Evolutionary conservation across 2,888 invertebrate species (phyloP), one percentile per base, ranked within the genome.

Genomic region (Rhagophthalmus giganteus): DNA sequence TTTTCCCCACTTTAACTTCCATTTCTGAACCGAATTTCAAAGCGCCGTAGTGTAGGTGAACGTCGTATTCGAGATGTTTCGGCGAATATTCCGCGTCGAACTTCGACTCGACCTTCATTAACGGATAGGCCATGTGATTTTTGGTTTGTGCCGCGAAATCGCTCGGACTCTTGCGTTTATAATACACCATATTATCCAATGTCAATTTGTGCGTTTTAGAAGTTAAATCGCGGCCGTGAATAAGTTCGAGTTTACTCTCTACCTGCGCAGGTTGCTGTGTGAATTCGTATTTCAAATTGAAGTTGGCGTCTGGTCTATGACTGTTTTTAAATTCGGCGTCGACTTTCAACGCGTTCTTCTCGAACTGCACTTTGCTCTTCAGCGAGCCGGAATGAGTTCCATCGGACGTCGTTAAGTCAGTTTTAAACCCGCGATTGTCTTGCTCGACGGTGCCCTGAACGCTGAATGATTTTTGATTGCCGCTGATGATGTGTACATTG

Each of bases 171-270:
- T 72, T 70, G 30, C 65, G 66, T 58, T 75, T 70, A 12, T 57
- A 61, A 24, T 55, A 55, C 2, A 61, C 8, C 16, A 59, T 45
- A 40, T 58, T 63, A 13, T 61, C 59, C 2, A 85, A 40, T 0
- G 78, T 77, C 1, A 87, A 61, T 9, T 80, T 78, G 57, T 83
- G 81, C 13, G 74, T 73, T 27, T 79, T 74, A 24, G 81, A 80
- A 7, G 78, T 76, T 6, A 83, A 74, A 60, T 87, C 85, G 0
- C 76, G 72, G 1, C 86, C 85, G 63, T 87, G 85, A 12, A 79
- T 71, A 6, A 88, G 61, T 26, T 81, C 68, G 2, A 65, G 39
- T 20, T 46, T 56, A 31, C 57, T 65, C 13, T 67, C 65, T 14
- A 61, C 51, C 11, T 63, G 57, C 1, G 53, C 49, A 2, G 16